Evolutionary conservation across 2,797 vertebrate genomes (phyloP), one percentile per base, ranked within the genome.

Genomic region (Pipistrellus pipistrellus): DNA sequence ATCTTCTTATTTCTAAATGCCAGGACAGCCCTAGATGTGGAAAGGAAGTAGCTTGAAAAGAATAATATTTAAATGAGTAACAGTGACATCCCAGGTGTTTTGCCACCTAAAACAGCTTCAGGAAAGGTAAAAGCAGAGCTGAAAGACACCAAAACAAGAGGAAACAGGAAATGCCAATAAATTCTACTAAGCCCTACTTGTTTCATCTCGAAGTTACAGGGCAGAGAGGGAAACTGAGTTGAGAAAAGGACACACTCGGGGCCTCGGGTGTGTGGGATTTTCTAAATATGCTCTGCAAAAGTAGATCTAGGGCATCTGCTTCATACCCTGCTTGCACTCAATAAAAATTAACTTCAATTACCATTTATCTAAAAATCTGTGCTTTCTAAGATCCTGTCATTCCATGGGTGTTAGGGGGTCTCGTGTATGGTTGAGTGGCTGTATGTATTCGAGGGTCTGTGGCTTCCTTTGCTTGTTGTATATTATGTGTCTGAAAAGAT

Each of bases 1-100:
- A 17, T 84, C 94, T 87, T 72, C 46, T 93, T 66, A 76, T 25
- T 90, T 95, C 44, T 75, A 91, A 95, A 92, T 1, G 1, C 27
- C 25, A 23, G 84, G 75, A 25, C 38, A 55, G 13, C 18, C 25
- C 41, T 88, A 38, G 17, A 80, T 44, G 38, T 84, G 44, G 44
- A 53, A 94, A 90, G 35, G 46, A 64, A 66, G 48, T 44, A 44
- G 30, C 38, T 93, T 94, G 71, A 51, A 71, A 66, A 93, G 35
- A 75, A 59, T 15, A 84, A 82, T 4, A 66, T 95, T 88, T 86
- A 85, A 72, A 72, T 55, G 73, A 78, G 55, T 53, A 75, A 64
- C 23, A 90, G 55, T 53, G 18, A 48, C 73, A 51, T 41, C 38
- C n/a, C 55, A 94, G 55, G 51, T 95, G 62, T 64, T 83, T n/a